phyloP scores from a whole-genome alignment of 2,797 vertebrate species.

The Antennarius maculatus region DNA sequence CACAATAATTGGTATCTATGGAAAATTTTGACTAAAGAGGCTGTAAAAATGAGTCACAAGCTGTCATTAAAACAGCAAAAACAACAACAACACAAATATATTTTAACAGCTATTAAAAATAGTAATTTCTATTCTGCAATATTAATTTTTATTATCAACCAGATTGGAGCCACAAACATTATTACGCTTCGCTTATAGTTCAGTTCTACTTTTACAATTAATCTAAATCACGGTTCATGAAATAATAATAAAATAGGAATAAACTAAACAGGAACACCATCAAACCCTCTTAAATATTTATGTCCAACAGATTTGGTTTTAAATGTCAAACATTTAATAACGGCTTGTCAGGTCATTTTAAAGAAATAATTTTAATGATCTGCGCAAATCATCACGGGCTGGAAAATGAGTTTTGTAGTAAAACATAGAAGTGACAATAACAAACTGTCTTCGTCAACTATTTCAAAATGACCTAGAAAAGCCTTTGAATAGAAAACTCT shows the following conservation, averaged over 20 bases:
- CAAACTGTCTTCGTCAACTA: constrained; percentile 3
- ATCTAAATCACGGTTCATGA: constrained; percentile 44
- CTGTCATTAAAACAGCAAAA: constrained; percentile 35
- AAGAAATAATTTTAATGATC: constrained; percentile 45
- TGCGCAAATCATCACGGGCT: constrained; percentile 35
- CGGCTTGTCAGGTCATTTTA: constrained; percentile 35
- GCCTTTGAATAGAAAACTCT: not conserved
- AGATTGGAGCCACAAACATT: constrained; percentile 65
- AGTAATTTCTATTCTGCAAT: constrained; percentile 33
- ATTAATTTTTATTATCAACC: constrained; percentile 65
- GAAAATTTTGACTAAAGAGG: constrained; percentile 24
- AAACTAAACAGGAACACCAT: constrained; percentile 53
- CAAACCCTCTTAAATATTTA: constrained; percentile 68
- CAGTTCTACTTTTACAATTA: constrained; percentile 37
- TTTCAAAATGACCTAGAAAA: constrained; percentile 5
- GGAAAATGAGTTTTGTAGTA: constrained; percentile 46
- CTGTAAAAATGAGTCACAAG: constrained; percentile 41
- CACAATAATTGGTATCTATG: constrained; percentile 19
- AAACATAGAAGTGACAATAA: constrained; percentile 23
- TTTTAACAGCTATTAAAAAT: constrained; percentile 26
- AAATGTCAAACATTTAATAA: constrained; percentile 51
- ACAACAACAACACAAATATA: constrained; percentile 14
- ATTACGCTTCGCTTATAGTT: constrained; percentile 33
- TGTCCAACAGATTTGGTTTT: constrained; percentile 64
- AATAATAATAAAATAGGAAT: constrained; percentile 66